Percentiles rank a stretch among this genome's conserved stretches.
phyloP scores from a whole-genome alignment of 2,113 vertebrate species.

The Oxygymnocypris stewartii region DNA sequence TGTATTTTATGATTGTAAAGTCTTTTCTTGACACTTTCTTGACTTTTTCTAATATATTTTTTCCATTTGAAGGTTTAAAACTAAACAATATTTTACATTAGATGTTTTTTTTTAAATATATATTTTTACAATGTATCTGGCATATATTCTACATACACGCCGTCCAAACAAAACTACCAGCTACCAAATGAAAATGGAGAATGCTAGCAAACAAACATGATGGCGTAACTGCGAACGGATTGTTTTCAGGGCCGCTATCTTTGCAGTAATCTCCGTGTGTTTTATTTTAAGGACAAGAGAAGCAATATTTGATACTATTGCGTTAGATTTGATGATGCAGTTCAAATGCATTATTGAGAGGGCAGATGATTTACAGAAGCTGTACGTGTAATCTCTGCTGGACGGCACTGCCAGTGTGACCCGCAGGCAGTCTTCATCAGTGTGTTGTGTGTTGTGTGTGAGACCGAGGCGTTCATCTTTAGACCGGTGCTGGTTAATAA shows the following conservation, averaged over 20 bases:
- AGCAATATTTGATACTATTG: not conserved
- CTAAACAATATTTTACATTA: not conserved
- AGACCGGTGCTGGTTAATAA: not conserved
- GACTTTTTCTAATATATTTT: not conserved
- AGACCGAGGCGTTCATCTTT: not conserved
- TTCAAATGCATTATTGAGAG: too few relatives aligned
- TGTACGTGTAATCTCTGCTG: not conserved
- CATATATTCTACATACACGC: not conserved
- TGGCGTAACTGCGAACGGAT: not conserved
- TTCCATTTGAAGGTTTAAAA: not conserved
- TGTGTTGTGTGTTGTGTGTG: not conserved
- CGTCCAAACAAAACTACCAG: not conserved
- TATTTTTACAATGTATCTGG: too few relatives aligned
- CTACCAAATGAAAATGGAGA: not conserved
- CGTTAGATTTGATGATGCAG: not conserved
- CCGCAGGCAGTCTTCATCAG: not conserved
- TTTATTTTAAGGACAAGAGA: too few relatives aligned
- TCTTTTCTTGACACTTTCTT: not conserved
- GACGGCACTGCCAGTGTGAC: not conserved
- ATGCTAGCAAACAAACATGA: not conserved
- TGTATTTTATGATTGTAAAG: not conserved
- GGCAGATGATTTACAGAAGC: too few relatives aligned
- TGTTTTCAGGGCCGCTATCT: not conserved
- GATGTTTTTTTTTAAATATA: not conserved
- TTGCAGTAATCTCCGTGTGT: not conserved